phyloP scores from a whole-genome alignment of 1,140 invertebrate species.

The Drosophila triauraria region DNA sequence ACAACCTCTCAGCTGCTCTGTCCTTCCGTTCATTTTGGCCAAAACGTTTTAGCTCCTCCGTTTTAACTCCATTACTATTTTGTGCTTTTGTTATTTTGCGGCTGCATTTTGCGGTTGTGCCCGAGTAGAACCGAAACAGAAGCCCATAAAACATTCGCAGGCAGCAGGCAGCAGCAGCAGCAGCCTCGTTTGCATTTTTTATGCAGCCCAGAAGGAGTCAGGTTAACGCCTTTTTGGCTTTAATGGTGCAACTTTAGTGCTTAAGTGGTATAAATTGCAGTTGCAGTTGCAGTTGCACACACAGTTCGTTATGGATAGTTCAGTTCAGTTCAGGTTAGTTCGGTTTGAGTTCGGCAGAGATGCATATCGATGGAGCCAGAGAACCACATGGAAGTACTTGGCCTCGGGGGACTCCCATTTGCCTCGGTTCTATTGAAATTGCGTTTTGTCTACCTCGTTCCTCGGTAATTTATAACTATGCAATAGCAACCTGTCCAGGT shows the following conservation, averaged over 20 bases:
- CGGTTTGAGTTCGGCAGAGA: constrained; percentile 36
- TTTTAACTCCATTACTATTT: constrained; percentile 23
- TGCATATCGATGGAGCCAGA: constrained; percentile 57
- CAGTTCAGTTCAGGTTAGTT: constrained; percentile 28
- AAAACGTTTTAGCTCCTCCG: constrained; percentile 55
- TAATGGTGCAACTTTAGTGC: constrained; percentile 78
- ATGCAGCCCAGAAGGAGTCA: constrained; percentile 37
- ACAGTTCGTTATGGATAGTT: constrained; percentile 33
- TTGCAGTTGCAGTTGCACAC: constrained; percentile 57
- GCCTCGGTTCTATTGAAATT: constrained; percentile 31
- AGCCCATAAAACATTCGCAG: constrained; percentile 72
- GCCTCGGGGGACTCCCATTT: constrained; percentile 1
- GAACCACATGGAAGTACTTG: constrained; percentile 22
- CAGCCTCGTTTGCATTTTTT: constrained; percentile 58
- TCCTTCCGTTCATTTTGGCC: constrained; percentile 41
- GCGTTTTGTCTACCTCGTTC: constrained; percentile 22
- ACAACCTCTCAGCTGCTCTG: constrained; percentile 1
- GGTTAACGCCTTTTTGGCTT: constrained; percentile 77
- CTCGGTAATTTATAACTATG: constrained; percentile 33
- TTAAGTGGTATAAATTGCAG: constrained; percentile 81
- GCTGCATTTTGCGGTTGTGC: constrained; percentile 34
- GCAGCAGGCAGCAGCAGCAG: constrained; percentile 45
- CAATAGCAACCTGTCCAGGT: constrained; percentile 5
- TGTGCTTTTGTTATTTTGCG: constrained; percentile 20
- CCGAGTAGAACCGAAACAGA: constrained; percentile 32